Base-by-base conservation (phyloP, 2,113 vertebrate species). In the Thamnophis sirtalis region DNA sequence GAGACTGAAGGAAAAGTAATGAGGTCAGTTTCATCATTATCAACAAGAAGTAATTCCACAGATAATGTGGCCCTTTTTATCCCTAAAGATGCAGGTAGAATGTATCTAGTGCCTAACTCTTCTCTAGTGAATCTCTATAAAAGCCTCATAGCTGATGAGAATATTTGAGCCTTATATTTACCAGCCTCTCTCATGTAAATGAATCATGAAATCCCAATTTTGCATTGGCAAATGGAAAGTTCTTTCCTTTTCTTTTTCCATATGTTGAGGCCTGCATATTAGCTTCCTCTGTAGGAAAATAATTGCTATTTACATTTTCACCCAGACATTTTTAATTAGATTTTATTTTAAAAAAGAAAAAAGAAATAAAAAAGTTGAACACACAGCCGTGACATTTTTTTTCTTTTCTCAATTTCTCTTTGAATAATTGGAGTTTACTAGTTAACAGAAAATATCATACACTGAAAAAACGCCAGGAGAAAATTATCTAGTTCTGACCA, bases 21-120 rank as follows among this genome's bases (percentile, higher is more conserved):
- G 38, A 5, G 43, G 50, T 92, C 89, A 48, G 2, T 84, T 88
- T 26, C 33, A 84, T 80, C 93, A 88, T 60, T 95, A 91, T 33
- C 91, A 94, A 94, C 49, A 56, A 86, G 94, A 88, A 94, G 94
- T 58, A 89, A 58, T 84, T 60, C 89, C 49, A 89, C 68, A 54
- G 68, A 6, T 50, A 86, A 89, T 49, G 93, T 48, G 92, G 92
- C 22, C n/a, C 48, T 53, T 92, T 51, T 90, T 91, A 21, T 24
- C 33, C 19, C 43, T 92, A 94, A 93, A 93, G 49, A 53, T 93
- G n/a, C 55, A 43, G 50, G 54, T 9, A 95, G 80, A 58, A 89
- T 51, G 22, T 11, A 7, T 26, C 68, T 5, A 88, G 50, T 94
- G 94, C 87, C 28, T 84, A 38, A 33, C 21, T 84, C 38, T 94